Evolutionary conservation across 2,113 vertebrate genomes (phyloP), one percentile per base, ranked within the genome.

Genomic region (Percina caprodes): DNA sequence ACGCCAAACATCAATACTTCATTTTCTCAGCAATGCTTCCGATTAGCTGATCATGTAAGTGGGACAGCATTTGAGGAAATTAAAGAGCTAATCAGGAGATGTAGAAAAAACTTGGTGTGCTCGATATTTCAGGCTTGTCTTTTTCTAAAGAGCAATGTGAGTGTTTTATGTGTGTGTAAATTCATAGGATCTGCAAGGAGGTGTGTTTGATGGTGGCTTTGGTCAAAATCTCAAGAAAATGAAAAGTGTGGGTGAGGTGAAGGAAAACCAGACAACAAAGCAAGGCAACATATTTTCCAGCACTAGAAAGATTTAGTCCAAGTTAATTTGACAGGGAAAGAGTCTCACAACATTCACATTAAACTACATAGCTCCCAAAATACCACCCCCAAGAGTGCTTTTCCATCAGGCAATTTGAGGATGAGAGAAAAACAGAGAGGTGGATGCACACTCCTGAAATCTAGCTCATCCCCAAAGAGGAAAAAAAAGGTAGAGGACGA

Each of bases 1-100:
- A 72, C 21, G 13, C 45, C 60, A 45, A 35, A 79, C 84, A 85
- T 88, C 86, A 87, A 81, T 80, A 61, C 45, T 59, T 56, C 54
- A 77, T 86, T 90, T 90, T 71, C 74, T 84, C 82, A 74, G 82
- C 60, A 56, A 88, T 55, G 80, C 66, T 69, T 85, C 65, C 39
- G 61, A 91, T 92, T 84, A 84, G 83, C 74, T 66, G 12, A 84
- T 89, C 66, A 49, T 59, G 76, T 83, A 61, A 80, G 80, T 67
- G n/a, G 78, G 58, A 65, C 69, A 19, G 42, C 46, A 26, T 85
- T 77, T 88, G 73, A 88, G 69, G 71, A 89, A 83, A 90, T 84
- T 69, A 88, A 80, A 87, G 74, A 75, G 21, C 52, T 77, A 79
- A 83, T 89, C 69, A 65, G 65, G 49, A 77, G 48, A 78, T 65